Evolutionary conservation across 2,797 vertebrate genomes (phyloP).

Genomic region (Rachycentron canadum): DNA sequence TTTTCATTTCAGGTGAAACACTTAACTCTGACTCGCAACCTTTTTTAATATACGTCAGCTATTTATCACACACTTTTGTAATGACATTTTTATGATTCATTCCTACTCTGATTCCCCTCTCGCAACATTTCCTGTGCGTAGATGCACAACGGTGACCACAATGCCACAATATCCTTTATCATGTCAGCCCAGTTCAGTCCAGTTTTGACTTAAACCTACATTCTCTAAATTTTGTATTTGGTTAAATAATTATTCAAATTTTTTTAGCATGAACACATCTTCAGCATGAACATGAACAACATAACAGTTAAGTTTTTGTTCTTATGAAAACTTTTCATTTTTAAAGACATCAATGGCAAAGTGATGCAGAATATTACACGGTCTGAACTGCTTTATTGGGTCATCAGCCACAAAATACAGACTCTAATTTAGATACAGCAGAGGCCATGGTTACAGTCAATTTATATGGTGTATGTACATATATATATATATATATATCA

Average conservation of each 20-base stretch:
- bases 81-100: constrained; percentile 21
- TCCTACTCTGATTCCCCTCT: not conserved
- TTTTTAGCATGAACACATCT: no score
- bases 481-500: not conserved
- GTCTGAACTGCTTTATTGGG: not conserved
- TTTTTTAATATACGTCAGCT: not conserved
- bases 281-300: not conserved
- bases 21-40: not conserved
- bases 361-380: not conserved
- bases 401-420: not conserved
- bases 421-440: not conserved
- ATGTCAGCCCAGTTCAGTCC: not conserved
- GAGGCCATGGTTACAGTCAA: not conserved
- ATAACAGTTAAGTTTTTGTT: not conserved
- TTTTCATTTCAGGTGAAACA: not conserved
- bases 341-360: not conserved
- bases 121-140: constrained; percentile 33
- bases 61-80: not conserved
- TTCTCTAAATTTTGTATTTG: not conserved
- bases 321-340: not conserved
- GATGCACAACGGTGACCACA: constrained; percentile 26
- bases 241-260: no score
- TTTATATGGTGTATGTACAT: no score
- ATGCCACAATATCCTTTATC: not conserved
- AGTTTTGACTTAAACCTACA: not conserved